Base-by-base conservation (phyloP, 2,113 vertebrate species). In the Mionectes macconnelli region DNA sequence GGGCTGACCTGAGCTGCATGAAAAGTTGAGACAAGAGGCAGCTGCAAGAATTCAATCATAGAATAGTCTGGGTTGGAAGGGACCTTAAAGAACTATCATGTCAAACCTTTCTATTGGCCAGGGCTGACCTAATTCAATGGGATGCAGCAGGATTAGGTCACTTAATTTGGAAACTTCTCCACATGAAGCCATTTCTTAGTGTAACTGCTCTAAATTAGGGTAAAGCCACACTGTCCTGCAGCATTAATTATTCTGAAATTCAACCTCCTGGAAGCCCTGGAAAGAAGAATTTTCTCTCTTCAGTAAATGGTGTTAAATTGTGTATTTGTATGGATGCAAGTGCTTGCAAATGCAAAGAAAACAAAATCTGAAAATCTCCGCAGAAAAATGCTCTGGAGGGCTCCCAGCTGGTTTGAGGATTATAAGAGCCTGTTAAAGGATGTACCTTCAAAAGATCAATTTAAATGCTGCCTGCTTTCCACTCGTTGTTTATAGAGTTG, bases 381-480 rank as follows among this genome's bases (percentile, higher is more conserved):
- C 69, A 87, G 77, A 70, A 91, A 95, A 94, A 31, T 68, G 84
- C 62, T 95, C 77, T 95, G 81, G 87, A 95, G 87, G 69, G 62
- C 77, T 94, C 92, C 93, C 95, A 96, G 94, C 87, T 95, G 94
- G 28, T 91, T 89, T 94, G 60, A 94, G 74, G 49, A 64, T 92
- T 94, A 94, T 94, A 91, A 94, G 70, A 95, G 90, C 92, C 67
- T 73, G 63, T 85, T 91, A 75, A 37, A 94, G 57, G 52, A 91
- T 78, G 80, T 82, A 95, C 93, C 94, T 96, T 95, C 87, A 92
- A 87, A 95, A 94, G 95, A 94, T 92, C 81, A 56, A 79, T 95
- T 94, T 95, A 89, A 94, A 94, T 91, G 77, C 95, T 89, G 68
- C 73, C 86, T 93, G 83, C 86, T 94, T 94, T 91, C 84, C 94